Evolutionary conservation across 2,888 invertebrate genomes (phyloP).

Genomic region (Ashinkailepas kermadecensis): DNA sequence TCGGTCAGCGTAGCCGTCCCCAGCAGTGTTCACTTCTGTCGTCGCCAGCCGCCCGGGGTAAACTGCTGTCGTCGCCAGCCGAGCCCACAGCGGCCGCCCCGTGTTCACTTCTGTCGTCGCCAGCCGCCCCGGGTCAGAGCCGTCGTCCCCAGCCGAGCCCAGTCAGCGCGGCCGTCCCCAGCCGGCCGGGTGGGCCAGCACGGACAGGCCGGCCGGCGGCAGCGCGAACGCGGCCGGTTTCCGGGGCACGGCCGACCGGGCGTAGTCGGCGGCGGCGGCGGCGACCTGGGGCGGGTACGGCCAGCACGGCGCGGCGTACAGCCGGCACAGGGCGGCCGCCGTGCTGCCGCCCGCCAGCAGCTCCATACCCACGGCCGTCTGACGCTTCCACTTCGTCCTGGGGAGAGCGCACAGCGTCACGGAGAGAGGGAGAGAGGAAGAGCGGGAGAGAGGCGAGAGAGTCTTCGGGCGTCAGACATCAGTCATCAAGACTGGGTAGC

Average conservation of each 20-base stretch:
- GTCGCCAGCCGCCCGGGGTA: too few relatives aligned
- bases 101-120: constrained; percentile 41
- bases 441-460: too few relatives aligned
- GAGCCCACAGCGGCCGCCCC: constrained; percentile 39
- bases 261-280: not conserved
- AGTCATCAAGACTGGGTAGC: too few relatives aligned
- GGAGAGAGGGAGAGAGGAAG: too few relatives aligned
- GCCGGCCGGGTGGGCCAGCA: constrained; percentile 33
- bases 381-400: constrained; percentile 94
- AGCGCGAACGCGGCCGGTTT: not conserved
- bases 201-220: constrained; percentile 38
- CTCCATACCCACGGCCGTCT: constrained; percentile 94
- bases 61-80: too few relatives aligned
- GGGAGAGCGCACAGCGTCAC: too few relatives aligned
- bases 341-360: constrained; percentile 94
- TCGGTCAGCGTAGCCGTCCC: too few relatives aligned
- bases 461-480: too few relatives aligned
- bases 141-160: not conserved
- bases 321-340: constrained; percentile 92
- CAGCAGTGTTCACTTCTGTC: too few relatives aligned
- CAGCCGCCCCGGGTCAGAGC: not conserved
- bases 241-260: constrained; percentile 13
- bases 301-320: constrained; percentile 56
- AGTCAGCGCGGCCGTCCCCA: constrained; percentile 39
- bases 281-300: not conserved